phyloP scores from a whole-genome alignment of 2,113 vertebrate genomes.

The Petaurus breviceps region DNA sequence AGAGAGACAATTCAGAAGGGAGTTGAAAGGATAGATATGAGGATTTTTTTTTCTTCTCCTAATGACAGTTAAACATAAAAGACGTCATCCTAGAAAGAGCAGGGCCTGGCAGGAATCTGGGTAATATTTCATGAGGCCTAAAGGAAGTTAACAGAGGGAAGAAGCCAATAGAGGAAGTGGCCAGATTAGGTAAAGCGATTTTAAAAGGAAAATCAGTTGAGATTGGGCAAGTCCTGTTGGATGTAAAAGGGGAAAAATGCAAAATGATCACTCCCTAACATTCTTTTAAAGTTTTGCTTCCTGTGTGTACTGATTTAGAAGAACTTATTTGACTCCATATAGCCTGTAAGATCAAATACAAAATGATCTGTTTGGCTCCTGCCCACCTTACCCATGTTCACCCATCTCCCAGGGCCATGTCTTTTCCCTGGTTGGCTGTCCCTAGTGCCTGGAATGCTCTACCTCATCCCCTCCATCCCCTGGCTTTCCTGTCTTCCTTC shows the following conservation, averaged over 20 bases:
- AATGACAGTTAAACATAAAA: not conserved
- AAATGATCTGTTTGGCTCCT: not conserved
- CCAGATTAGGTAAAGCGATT: not conserved
- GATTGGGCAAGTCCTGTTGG: not conserved
- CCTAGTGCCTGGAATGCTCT: not conserved
- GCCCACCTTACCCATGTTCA: not conserved
- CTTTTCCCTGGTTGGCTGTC: not conserved
- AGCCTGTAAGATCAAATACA: not conserved
- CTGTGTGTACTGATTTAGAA: not conserved
- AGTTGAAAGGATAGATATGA: not conserved
- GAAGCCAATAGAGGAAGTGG: not conserved
- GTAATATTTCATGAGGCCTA: not conserved
- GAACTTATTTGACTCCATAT: not conserved
- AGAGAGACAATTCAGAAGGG: not conserved
- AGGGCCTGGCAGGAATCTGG: not conserved
- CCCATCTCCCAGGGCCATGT: not conserved
- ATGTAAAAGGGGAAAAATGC: not conserved
- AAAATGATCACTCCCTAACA: not conserved
- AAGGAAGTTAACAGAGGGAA: not conserved
- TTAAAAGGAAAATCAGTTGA: not conserved
- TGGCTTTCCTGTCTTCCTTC: not conserved
- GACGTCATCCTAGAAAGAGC: not conserved
- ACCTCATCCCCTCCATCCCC: not conserved
- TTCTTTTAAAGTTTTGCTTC: constrained; percentile 43
- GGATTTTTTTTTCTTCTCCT: not conserved